Conservation (phyloP, 2,797 vertebrate genomes). For the Moxostoma hubbsi region DNA sequence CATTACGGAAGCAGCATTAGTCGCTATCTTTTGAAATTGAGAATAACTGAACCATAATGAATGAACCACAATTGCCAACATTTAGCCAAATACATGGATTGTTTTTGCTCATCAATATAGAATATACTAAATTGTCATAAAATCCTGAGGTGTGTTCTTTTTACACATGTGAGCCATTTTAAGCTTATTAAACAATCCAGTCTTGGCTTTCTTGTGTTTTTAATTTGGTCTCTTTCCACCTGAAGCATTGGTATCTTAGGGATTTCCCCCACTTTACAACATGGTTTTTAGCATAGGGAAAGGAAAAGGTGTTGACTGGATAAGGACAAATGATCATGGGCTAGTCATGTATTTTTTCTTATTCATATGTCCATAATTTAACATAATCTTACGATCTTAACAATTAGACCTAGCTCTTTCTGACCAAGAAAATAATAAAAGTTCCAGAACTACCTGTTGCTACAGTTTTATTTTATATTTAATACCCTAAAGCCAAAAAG, state of each 20-base stretch:
- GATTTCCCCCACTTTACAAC: too few relatives aligned
- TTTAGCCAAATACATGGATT: slow-evolving; percentile 9
- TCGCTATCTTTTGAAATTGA: background rate
- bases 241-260: background rate
- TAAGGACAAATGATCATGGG: slow-evolving; percentile 11
- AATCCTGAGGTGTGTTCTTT: background rate
- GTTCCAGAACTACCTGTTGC: too few relatives aligned
- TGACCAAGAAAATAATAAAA: too few relatives aligned
- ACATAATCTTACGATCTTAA: too few relatives aligned
- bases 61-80: slow-evolving; percentile 1
- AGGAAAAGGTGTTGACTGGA: background rate
- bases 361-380: too few relatives aligned
- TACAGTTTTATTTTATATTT: too few relatives aligned
- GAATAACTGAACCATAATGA: slow-evolving; percentile 22
- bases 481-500: background rate
- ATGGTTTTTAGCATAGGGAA: background rate
- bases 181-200: slow-evolving; percentile 1
- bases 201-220: background rate
- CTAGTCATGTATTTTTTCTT: too few relatives aligned
- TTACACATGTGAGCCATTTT: slow-evolving; percentile 1
- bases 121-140: slow-evolving; percentile 1
- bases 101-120: slow-evolving; percentile 13
- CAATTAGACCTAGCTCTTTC: too few relatives aligned
- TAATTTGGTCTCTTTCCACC: background rate
- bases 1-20: slow-evolving; percentile 11